A percentile compares a stretch with the other conserved stretches of the same genome.
Evolutionary conservation across 2,113 vertebrate species (phyloP).

Genomic region (Ifrita kowaldi): DNA sequence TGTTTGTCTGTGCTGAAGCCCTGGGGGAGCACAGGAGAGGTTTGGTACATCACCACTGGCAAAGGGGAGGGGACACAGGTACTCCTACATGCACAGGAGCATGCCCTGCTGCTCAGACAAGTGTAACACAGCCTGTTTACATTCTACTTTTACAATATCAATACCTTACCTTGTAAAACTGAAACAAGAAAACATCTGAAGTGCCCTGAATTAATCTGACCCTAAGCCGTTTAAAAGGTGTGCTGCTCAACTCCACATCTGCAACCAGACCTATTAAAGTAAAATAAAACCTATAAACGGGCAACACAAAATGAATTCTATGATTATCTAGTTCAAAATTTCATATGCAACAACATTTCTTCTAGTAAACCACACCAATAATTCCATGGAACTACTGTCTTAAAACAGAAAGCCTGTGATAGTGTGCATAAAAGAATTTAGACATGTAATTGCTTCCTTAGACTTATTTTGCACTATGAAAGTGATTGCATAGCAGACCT

Average conservation of each 20-base stretch:
- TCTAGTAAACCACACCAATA: not conserved
- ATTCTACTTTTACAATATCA: not conserved
- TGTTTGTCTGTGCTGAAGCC: not conserved
- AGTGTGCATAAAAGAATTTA: not conserved
- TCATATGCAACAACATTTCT: not conserved
- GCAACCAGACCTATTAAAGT: not conserved
- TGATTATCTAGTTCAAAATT: not conserved
- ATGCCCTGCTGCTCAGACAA: not conserved
- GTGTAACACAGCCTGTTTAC: not conserved
- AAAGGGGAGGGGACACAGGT: not conserved
- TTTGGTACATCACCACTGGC: not conserved
- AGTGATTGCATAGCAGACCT: not conserved
- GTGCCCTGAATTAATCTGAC: not conserved
- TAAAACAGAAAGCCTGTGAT: not conserved
- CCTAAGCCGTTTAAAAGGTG: not conserved
- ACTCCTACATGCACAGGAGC: accelerated
- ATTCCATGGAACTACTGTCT: not conserved
- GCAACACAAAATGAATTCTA: not conserved
- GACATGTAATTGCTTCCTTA: not conserved
- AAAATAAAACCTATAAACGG: not conserved
- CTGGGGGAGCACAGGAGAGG: not conserved
- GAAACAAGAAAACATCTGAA: not conserved
- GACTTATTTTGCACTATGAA: not conserved
- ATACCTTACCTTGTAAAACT: not conserved
- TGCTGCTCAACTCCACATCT: not conserved